These are phyloP conservation scores for Ectropis crepuscularia DNA, from an alignment of 2,888 invertebrate genomes.

Conservation along the genomic window DNA sequence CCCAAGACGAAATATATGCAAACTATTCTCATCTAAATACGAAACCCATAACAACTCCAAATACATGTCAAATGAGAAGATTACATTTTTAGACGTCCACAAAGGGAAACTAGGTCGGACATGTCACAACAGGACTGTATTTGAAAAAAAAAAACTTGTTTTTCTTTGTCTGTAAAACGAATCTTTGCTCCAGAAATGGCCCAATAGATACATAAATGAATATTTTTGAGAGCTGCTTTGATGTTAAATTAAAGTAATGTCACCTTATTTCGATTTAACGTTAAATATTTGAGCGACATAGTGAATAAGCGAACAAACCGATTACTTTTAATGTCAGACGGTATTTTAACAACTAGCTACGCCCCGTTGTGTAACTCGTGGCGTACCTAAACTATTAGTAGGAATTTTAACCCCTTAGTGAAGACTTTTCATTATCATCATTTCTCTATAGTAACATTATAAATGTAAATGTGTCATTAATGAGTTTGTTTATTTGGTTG, in stretches of 20 bases:
- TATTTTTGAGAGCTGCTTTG: constrained; percentile 12
- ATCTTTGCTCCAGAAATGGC: constrained; percentile 9
- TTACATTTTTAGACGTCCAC: not conserved
- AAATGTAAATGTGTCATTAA: too few species aligned
- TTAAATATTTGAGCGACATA: too few species aligned
- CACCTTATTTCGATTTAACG: not conserved
- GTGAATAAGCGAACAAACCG: too few species aligned
- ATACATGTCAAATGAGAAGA: constrained; percentile 16
- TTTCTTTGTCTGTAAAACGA: constrained; percentile 5
- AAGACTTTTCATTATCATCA: too few species aligned
- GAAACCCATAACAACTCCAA: constrained; percentile 1
- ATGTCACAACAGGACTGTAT: constrained; percentile 7
- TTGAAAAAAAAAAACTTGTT: not conserved
- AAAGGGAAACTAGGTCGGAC: constrained; percentile 10
- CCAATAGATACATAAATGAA: not conserved
- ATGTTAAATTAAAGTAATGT: constrained; percentile 3
- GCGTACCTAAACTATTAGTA: too few species aligned
- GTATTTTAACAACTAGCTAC: too few species aligned
- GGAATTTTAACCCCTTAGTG: too few species aligned
- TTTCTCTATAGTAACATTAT: too few species aligned
- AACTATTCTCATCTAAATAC: not conserved
- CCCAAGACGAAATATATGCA: constrained; percentile 4
- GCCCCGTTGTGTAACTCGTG: too few species aligned
- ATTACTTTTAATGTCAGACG: too few species aligned
- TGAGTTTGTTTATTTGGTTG: too few species aligned